These are phyloP conservation scores for Melospiza georgiana DNA, from an alignment of 2,113 vertebrate species.

Conservation along the genomic window DNA sequence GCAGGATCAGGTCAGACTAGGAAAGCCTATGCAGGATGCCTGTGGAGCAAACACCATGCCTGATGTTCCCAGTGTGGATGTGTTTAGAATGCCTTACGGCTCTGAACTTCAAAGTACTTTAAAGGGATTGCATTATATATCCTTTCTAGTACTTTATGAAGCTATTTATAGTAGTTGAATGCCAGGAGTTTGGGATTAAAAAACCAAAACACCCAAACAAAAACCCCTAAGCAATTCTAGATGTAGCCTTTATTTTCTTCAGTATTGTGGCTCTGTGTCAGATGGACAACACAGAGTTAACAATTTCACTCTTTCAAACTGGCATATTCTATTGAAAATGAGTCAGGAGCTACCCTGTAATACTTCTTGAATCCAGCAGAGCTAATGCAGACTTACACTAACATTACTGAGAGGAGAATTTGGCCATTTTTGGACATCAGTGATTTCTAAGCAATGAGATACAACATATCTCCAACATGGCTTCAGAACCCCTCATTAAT, in stretches of 20 bases:
- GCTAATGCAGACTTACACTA: background rate
- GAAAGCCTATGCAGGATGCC: background rate
- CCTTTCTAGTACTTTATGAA: background rate
- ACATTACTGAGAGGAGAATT: background rate
- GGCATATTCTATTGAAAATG: background rate
- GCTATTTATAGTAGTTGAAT: background rate
- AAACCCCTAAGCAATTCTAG: background rate
- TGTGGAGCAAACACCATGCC: background rate
- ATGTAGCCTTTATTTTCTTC: background rate
- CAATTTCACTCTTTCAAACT: background rate
- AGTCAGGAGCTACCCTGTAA: background rate
- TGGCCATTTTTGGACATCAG: background rate
- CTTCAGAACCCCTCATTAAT: background rate
- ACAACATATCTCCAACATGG: background rate
- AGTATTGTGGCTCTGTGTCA: background rate
- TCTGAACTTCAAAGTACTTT: background rate
- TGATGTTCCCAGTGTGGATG: background rate
- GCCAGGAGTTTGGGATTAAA: background rate
- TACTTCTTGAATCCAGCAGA: background rate
- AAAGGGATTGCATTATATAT: background rate
- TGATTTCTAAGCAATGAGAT: background rate
- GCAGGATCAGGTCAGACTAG: background rate
- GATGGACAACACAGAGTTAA: background rate
- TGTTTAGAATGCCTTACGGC: background rate
- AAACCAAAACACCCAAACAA: background rate